Conservation (phyloP, 2,797 vertebrate species). For the Malacoraja senta region DNA sequence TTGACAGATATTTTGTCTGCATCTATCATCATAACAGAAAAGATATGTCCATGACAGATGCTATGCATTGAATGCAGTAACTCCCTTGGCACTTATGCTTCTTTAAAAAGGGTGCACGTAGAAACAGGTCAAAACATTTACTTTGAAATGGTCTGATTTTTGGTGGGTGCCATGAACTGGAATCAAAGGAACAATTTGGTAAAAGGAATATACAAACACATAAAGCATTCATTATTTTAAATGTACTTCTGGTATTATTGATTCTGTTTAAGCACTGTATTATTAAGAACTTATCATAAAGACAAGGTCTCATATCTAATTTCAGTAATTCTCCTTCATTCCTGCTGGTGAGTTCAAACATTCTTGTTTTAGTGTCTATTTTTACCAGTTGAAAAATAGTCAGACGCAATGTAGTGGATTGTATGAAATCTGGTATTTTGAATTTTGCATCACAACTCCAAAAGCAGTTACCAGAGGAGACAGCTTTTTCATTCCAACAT, state of each 20-base stretch:
- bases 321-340: background rate
- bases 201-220: background rate
- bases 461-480: background rate
- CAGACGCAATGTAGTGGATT: background rate
- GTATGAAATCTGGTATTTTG: background rate
- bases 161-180: background rate
- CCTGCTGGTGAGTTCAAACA: background rate
- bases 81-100: background rate
- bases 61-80: background rate
- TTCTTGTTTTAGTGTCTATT: too few species aligned
- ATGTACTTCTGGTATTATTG: background rate
- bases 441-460: background rate
- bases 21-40: background rate
- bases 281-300: background rate
- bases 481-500: background rate
- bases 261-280: background rate
- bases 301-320: background rate
- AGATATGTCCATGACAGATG: background rate
- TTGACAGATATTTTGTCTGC: constrained; percentile 6
- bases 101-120: background rate
- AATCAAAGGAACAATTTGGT: background rate
- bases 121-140: background rate
- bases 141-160: background rate
- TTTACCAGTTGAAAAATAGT: background rate
- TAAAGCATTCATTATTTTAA: background rate